Evolutionary conservation across 2,797 vertebrate genomes (phyloP).

Genomic region (Coracias cyanogaster): DNA sequence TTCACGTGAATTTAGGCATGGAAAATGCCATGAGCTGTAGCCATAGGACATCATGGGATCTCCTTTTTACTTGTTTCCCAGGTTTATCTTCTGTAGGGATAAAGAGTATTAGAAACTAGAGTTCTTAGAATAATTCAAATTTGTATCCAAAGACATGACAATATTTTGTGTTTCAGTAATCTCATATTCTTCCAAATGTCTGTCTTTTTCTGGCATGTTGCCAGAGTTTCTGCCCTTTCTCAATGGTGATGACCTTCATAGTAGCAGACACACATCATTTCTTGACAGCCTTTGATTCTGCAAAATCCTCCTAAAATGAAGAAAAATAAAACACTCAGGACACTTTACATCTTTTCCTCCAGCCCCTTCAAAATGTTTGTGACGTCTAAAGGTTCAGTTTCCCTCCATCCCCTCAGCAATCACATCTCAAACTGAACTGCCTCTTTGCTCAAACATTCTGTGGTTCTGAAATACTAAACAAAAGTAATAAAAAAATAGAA

Average conservation of each 20-base stretch:
- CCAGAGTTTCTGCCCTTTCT: background rate
- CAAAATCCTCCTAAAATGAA: background rate
- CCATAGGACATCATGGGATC: background rate
- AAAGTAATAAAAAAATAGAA: background rate
- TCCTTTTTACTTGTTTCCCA: background rate
- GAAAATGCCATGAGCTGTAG: background rate
- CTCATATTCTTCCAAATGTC: background rate
- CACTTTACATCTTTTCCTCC: background rate
- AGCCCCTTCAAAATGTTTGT: background rate
- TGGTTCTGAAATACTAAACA: background rate
- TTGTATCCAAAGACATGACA: background rate
- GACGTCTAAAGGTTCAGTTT: background rate
- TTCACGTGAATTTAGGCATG: background rate
- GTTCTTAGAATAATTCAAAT: background rate
- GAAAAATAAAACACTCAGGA: background rate
- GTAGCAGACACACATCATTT: background rate
- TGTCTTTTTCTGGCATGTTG: background rate
- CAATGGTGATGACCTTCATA: background rate
- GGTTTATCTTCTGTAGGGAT: background rate
- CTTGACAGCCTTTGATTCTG: background rate
- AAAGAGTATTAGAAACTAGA: background rate
- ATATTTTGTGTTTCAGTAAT: background rate
- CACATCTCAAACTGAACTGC: background rate
- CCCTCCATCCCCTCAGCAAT: background rate
- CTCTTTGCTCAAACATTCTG: background rate